These are phyloP conservation scores for Oceanites oceanicus DNA, from an alignment of 2,113 vertebrate genomes.

Conservation along the genomic window DNA sequence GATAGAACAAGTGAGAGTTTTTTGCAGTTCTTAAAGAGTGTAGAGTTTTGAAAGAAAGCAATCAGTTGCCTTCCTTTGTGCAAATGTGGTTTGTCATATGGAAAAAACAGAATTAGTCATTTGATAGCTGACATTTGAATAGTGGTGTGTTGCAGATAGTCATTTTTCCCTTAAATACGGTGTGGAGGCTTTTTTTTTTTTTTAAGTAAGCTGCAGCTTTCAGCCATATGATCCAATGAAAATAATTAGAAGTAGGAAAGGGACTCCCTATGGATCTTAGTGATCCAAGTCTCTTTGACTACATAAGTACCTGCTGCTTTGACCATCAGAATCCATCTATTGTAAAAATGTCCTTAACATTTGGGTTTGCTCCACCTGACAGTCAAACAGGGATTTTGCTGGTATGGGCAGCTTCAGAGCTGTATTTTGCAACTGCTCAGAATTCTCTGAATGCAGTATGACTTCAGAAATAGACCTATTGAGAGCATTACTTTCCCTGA, in stretches of 20 bases:
- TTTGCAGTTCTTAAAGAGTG: background rate
- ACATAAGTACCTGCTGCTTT: background rate
- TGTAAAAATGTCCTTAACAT: background rate
- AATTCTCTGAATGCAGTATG: background rate
- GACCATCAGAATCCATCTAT: background rate
- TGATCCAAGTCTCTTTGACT: background rate
- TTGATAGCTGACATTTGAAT: background rate
- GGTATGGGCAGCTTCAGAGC: background rate
- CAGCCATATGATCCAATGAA: background rate
- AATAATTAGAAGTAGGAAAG: background rate
- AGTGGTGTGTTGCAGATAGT: background rate
- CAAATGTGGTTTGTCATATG: background rate
- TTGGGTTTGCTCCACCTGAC: background rate
- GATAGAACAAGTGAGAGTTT: background rate
- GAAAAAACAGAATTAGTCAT: conserved; percentile 11
- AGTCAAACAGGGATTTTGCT: background rate
- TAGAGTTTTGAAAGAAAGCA: background rate
- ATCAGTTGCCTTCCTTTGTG: background rate
- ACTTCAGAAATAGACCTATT: background rate
- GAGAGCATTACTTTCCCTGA: background rate
- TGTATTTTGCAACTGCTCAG: background rate
- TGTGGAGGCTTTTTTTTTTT: background rate
- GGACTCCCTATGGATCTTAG: background rate
- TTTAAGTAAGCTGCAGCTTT: background rate
- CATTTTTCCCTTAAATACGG: background rate